phyloP scores from a whole-genome alignment of 1,140 invertebrate genomes.

The Pachyrhynchus sulphureomaculatus region DNA sequence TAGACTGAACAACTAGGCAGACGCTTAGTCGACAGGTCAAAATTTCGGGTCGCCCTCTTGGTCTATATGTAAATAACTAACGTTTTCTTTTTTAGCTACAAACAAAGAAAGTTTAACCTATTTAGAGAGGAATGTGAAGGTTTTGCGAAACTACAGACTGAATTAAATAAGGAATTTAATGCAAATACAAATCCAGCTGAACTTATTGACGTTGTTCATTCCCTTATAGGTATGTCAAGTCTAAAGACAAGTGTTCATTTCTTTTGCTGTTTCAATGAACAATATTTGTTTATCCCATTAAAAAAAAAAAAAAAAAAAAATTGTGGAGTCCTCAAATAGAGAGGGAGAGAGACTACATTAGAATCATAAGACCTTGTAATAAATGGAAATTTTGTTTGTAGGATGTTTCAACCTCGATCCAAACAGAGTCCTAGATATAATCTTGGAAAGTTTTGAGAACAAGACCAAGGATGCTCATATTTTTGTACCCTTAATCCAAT shows the following conservation, averaged over 20 bases:
- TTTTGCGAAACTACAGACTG: conserved; percentile 96
- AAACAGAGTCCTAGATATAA: conserved; percentile 94
- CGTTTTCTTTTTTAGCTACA: conserved; percentile 79
- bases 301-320: too few relatives aligned
- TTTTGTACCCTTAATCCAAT: conserved; percentile 81
- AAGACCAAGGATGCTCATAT: conserved; percentile 71
- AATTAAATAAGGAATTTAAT: conserved; percentile 86
- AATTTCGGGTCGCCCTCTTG: too few relatives aligned
- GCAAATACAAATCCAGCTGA: conserved; percentile 62
- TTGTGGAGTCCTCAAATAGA: too few relatives aligned
- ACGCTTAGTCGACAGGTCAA: too few relatives aligned
- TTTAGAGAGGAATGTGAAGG: conserved; percentile 99
- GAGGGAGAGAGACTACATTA: too few relatives aligned
- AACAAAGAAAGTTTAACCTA: conserved; percentile 98
- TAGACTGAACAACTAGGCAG: too few relatives aligned
- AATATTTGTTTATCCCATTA: too few relatives aligned
- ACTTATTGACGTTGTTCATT: conserved; percentile 84
- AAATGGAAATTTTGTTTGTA: conserved; percentile 56
- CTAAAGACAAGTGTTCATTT: not conserved
- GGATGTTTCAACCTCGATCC: conserved; percentile 99
- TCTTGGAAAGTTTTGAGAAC: conserved; percentile 95
- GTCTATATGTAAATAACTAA: too few relatives aligned
- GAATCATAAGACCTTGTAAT: too few relatives aligned
- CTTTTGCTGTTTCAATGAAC: too few relatives aligned
- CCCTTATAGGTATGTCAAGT: conserved; percentile 78